Conservation (phyloP, 2,888 invertebrate species). For the Halictus quadricinctus region DNA sequence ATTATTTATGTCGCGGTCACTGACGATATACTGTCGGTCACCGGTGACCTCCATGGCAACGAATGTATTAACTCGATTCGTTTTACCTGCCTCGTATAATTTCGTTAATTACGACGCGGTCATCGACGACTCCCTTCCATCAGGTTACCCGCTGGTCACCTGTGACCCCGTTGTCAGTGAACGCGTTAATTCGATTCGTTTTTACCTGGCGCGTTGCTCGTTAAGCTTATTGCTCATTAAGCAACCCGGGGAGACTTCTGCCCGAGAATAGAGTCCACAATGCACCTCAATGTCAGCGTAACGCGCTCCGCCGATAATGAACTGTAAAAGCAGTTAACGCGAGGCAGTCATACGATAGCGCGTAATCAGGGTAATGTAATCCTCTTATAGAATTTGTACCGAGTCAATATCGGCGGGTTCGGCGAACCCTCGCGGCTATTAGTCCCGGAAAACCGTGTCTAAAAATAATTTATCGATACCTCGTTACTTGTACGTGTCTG, state of each 20-base stretch:
- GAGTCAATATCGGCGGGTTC: constrained; percentile 32
- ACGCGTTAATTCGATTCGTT: constrained; percentile 30
- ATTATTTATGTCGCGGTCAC: neutral
- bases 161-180: neutral
- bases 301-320: constrained; percentile 48
- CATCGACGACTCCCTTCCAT: neutral
- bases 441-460: neutral
- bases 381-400: constrained; percentile 33
- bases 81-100: neutral
- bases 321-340: constrained; percentile 38
- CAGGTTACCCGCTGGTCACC: neutral
- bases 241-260: neutral
- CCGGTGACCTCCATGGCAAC: neutral
- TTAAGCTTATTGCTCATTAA: constrained; percentile 20
- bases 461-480: constrained; percentile 42
- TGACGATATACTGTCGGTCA: neutral
- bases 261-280: constrained; percentile 22
- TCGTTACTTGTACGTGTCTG: neutral
- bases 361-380: constrained; percentile 46
- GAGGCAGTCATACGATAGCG: constrained; percentile 14
- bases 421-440: constrained; percentile 26
- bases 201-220: neutral
- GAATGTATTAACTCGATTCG: neutral
- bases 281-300: constrained; percentile 40
- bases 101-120: neutral